These are phyloP conservation scores for Cantharis nigra DNA, from an alignment of 2,888 invertebrate species.

Conservation along the genomic window DNA sequence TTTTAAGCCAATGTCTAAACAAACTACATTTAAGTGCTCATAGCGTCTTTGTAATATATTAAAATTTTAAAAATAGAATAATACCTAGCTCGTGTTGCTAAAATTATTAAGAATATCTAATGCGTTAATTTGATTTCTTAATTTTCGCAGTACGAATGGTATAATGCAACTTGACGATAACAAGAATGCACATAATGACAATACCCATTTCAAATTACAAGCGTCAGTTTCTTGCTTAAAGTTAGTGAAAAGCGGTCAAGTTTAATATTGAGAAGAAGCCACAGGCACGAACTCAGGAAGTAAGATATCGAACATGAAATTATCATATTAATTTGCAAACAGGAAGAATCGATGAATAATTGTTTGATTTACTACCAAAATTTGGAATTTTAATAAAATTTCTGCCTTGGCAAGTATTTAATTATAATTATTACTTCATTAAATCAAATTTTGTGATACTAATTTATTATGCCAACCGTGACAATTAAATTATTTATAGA, in stretches of 20 bases:
- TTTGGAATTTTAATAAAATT: background rate
- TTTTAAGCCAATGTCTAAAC: background rate
- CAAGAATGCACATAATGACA: background rate
- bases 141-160: background rate
- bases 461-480: too few relatives aligned
- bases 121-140: background rate
- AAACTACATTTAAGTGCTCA: background rate
- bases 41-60: background rate
- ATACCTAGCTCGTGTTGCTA: background rate
- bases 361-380: background rate
- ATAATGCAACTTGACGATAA: background rate
- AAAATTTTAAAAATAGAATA: background rate
- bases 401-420: background rate
- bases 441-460: background rate
- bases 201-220: background rate
- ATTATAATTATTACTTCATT: background rate
- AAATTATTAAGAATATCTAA: background rate
- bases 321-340: background rate
- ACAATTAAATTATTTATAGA: too few relatives aligned
- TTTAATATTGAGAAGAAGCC: constrained; percentile 2
- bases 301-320: background rate
- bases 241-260: background rate
- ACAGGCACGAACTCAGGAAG: background rate
- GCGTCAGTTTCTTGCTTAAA: constrained; percentile 1
- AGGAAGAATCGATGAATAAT: background rate